Conservation (phyloP, 2,888 invertebrate genomes). For the Beris morrisii region DNA sequence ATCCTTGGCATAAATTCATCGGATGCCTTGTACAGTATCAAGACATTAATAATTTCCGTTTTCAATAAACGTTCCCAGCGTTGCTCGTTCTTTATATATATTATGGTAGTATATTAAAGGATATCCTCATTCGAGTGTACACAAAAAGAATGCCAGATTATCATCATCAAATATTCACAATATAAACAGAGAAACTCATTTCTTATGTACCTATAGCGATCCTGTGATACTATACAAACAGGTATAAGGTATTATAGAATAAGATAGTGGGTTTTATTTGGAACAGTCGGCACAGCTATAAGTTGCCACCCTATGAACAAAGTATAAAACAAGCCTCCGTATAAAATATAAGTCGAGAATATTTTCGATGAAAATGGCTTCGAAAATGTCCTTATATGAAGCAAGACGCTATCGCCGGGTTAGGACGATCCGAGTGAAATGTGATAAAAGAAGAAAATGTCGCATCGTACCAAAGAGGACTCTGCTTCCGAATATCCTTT, state of each 20-base stretch:
- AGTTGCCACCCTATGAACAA: too few species aligned
- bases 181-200: slow-evolving; percentile 22
- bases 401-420: too few species aligned
- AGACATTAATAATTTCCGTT: slow-evolving; percentile 36
- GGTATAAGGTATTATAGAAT: too few species aligned
- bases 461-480: neutral
- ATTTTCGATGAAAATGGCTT: too few species aligned
- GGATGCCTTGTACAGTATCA: slow-evolving; percentile 32
- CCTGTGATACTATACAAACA: too few species aligned
- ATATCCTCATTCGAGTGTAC: slow-evolving; percentile 21
- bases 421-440: neutral
- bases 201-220: neutral
- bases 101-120: slow-evolving; percentile 19
- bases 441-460: slow-evolving; percentile 10
- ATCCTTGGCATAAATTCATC: slow-evolving; percentile 35
- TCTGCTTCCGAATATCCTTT: slow-evolving; percentile 13
- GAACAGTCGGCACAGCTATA: too few species aligned
- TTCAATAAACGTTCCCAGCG: slow-evolving; percentile 30
- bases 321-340: too few species aligned
- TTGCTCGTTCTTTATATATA: slow-evolving; percentile 4
- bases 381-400: too few species aligned
- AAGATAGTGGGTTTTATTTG: too few species aligned
- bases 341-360: too few species aligned
- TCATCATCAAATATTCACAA: slow-evolving; percentile 35
- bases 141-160: slow-evolving; percentile 37